These are phyloP conservation scores for Tortrix viridana DNA, from an alignment of 2,888 invertebrate genomes.

Conservation along the genomic window DNA sequence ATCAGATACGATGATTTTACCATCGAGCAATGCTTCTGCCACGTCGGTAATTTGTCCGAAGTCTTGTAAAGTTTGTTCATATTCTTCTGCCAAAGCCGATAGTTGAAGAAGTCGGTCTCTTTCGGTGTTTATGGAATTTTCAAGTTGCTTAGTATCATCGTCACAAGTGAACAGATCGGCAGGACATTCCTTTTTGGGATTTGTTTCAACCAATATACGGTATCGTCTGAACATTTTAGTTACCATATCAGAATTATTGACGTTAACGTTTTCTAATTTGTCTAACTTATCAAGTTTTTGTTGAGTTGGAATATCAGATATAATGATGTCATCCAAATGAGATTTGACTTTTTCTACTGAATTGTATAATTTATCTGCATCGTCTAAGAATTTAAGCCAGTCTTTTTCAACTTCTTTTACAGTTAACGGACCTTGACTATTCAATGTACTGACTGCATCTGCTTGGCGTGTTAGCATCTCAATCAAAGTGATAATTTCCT, in stretches of 20 bases:
- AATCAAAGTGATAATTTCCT: constrained; percentile 87
- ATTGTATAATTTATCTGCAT: constrained; percentile 83
- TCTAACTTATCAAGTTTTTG: constrained; percentile 88
- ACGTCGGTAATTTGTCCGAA: constrained; percentile 93
- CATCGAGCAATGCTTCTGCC: constrained; percentile 91
- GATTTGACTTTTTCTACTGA: constrained; percentile 78
- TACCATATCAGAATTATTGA: constrained; percentile 84
- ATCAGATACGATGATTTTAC: constrained; percentile 89
- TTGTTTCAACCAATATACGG: constrained; percentile 86
- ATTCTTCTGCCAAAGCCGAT: constrained; percentile 91
- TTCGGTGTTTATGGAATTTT: constrained; percentile 88
- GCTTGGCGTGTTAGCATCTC: constrained; percentile 86
- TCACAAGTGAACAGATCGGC: constrained; percentile 86
- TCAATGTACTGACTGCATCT: constrained; percentile 87
- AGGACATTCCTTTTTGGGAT: constrained; percentile 88
- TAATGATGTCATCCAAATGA: constrained; percentile 82
- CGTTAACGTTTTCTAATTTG: constrained; percentile 87
- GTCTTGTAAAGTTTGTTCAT: constrained; percentile 94
- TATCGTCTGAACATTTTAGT: constrained; percentile 86
- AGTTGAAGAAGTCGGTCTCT: constrained; percentile 90
- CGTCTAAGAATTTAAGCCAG: constrained; percentile 89
- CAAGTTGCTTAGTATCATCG: constrained; percentile 88
- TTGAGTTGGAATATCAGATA: constrained; percentile 87
- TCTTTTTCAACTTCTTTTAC: constrained; percentile 85
- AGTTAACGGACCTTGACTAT: constrained; percentile 67